A percentile compares a stretch with the other conserved stretches of the same genome.
These are phyloP conservation scores for Crematogaster levior DNA, from an alignment of 2,888 invertebrate species.

Conservation along the genomic window DNA sequence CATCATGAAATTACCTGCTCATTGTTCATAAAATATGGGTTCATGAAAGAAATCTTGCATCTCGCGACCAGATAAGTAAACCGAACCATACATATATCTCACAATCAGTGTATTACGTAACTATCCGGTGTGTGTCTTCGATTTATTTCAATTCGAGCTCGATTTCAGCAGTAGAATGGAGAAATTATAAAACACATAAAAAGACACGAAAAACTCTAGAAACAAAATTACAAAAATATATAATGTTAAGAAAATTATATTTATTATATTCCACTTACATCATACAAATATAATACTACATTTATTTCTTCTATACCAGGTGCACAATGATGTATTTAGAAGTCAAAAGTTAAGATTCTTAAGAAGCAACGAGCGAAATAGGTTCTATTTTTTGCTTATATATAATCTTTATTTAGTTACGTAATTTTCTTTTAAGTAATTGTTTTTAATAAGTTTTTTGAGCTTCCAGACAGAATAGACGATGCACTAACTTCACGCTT, in stretches of 20 bases:
- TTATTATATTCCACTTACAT: neutral
- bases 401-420: neutral
- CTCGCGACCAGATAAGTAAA: neutral
- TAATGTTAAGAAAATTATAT: neutral
- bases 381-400: neutral
- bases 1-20: conserved; percentile 17
- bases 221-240: neutral
- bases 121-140: neutral
- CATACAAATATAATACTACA: neutral
- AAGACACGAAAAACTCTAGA: neutral
- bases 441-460: neutral
- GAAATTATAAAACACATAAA: neutral
- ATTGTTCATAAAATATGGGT: neutral
- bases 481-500: conserved; percentile 11
- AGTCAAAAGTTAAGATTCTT: neutral
- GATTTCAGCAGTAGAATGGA: neutral
- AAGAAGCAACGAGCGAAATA: neutral
- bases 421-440: neutral
- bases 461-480: neutral
- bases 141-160: neutral
- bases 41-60: neutral
- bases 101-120: neutral
- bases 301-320: conserved; percentile 3
- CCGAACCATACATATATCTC: neutral
- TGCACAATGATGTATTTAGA: neutral